Evolutionary conservation across 1,140 invertebrate genomes (phyloP), one percentile per base, ranked within the genome.

Genomic region (Anastatus disparis): DNA sequence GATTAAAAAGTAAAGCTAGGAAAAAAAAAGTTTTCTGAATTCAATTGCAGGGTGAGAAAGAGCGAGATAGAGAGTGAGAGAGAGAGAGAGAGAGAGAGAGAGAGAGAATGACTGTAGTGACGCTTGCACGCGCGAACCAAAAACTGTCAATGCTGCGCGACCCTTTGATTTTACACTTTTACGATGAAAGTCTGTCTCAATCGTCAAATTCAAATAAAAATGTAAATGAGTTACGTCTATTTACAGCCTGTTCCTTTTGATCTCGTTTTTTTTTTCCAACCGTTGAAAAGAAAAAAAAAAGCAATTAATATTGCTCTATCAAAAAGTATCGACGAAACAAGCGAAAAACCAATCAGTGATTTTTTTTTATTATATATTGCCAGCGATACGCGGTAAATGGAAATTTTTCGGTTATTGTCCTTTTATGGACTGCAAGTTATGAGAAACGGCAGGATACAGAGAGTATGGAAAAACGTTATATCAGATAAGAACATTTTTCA

Each of bases 121-220:
- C 10, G 27, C n/a, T n/a, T n/a, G n/a, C n/a, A n/a, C n/a, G 48
- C 7, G 26, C 8, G 44, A 46, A 29, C 53, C n/a, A 46, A 67
- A 67, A 67, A 56, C 27, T 56, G 64, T n/a, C 40, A 13, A 38
- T 56, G 26, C 27, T 56, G n/a, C n/a, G n/a, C 64, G 17, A 31
- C 40, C 40, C 46, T 67, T 67, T 56, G 40, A 67, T 56, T 56
- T 67, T 46, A 24, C 38, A 3, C 9, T 31, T 67, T 26, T 40
- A 31, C 29, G 26, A 67, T 65, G 22, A 65, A 65, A 65, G 38
- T 67, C 53, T 29, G 38, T 67, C 27, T 67, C 24, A 67, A 67
- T 67, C n/a, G 52, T 67, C 40, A 56, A 44, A 67, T 67, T 67
- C 53, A 56, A 67, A 67, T 67, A 44, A 67, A 67, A 67, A 58